Base-by-base conservation (phyloP, 1,140 invertebrate genomes). In the Drosophila burlai region DNA sequence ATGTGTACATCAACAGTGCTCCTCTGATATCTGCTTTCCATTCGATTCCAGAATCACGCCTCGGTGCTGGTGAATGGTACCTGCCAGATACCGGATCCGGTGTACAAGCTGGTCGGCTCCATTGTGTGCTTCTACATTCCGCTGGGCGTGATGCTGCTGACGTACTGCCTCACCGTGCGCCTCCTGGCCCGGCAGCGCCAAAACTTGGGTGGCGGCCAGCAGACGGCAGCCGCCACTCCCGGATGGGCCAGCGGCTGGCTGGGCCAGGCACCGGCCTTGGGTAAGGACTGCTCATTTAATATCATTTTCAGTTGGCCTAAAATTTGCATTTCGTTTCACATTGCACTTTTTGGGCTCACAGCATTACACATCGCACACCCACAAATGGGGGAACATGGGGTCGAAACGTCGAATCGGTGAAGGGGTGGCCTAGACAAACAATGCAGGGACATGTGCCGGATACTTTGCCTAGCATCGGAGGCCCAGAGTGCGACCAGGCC, bases 41-140 rank as follows among this genome's bases (percentile, higher is more conserved):
- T 91, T 66, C 71, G 91, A 80, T 91, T 94, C 4, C 94, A 97
- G 96, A 96, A 97, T 91, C 96, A 96, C 86, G 95, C 96, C 54
- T 97, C 96, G 9, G 95, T 97, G 21, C 94, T 97, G 60, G 96
- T 97, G 43, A 96, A 96, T 49, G 97, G 97, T 2, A 95, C 95
- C 13, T 98, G 97, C 89, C 96, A 97, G 93, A 97, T 98, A 83
- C 97, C 97, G 1, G 97, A 97, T 93, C 96, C 97, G 2, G 94
- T 97, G 4, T 98, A 98, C 94, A 97, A 98, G 92, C 95, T 98
- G 66, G 97, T 98, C 79, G 98, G 97, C 16, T 98, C 97, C 43
- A 96, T 99, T 80, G 96, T 99, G 78, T 98, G 97, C 77, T 99
- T 99, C 93, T 99, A 99, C 94, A 98, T 99, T 72, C 98, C 98